Base-by-base conservation (phyloP, 2,113 vertebrate genomes). In the Etheostoma cragini region DNA sequence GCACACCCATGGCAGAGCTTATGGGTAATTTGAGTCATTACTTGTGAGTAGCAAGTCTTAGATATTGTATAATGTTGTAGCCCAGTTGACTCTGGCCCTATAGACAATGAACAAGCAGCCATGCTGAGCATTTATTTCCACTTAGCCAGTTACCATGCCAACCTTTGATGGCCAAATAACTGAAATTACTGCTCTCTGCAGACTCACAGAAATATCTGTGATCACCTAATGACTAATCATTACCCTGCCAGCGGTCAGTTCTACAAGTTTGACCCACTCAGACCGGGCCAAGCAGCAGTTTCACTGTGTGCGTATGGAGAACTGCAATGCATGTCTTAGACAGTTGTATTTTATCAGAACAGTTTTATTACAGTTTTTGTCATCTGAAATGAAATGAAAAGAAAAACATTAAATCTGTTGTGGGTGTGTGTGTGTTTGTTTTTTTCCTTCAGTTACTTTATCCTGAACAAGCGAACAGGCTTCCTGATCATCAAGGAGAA, bases 381-480 rank as follows among this genome's bases (percentile, higher is more conserved):
- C 3, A n/a, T 62, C 3, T 11, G 8, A 26, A 56, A 63, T 76
- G 57, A 21, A 4, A 10, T 26, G 26, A 49, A 24, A 56, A 42
- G 10, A 2, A 2, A 38, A 8, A 8, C 0, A 38, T 8, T 35
- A 6, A 11, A 42, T 42, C 15, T n/a, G 15, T 6, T 50, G 2
- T 46, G 15, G 3, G 24, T 49, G 16, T 33, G 6, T 72, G 19
- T 76, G 5, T 80, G 21, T 66, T 46, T 69, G 35, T 67, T 62
- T 33, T 17, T 19, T 19, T 16, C 35, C 58, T 47, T 4, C 87
- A 98, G 97, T 77, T 95, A 92, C 93, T 97, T 98, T 72, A 95
- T 96, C 80, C 90, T 97, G 89, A 96, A 97, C 89, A 96, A 95
- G 90, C 94, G 95, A 72, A 97, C 96, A 2, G 97, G 97, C 26